Base-by-base conservation (phyloP, 1,140 invertebrate species). In the Anastatus disparis region DNA sequence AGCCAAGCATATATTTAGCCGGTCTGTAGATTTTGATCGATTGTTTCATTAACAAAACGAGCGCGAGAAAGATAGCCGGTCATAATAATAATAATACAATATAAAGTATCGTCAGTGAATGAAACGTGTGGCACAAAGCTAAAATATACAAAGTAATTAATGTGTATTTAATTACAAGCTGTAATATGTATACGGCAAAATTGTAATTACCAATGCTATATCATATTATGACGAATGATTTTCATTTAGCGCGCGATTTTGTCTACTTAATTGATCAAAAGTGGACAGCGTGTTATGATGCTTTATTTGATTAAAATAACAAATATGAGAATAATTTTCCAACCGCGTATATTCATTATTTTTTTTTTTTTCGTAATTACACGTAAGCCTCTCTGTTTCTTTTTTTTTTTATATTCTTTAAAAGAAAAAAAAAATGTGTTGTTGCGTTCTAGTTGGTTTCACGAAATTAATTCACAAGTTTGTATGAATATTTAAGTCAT, bases 241-340 rank as follows among this genome's bases (percentile, higher is more conserved):
- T 6, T 27, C 56, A 44, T 26, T 35, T 7, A n/a, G n/a, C n/a
- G n/a, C 22, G 22, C 31, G 38, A 66, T 65, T 65, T 65, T 66
- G 70, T 71, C 61, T 46, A n/a, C 53, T 66, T 67, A 61, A 67
- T 67, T 65, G 56, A 72, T 66, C 40, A 66, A 67, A 69, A 61
- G 20, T 53, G 46, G 13, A 35, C 13, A 27, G 44, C 20, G n/a
- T 42, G 53, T 40, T 22, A 15, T 7, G 38, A 58, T 46, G 20
- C 24, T 67, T 48, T 46, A 38, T 58, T 48, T 48, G 26, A 67
- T 56, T 55, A 44, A 62, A 46, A 6, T 22, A 40, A 17, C 20
- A 26, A 50, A 31, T 22, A 64, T 12, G 20, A 15, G 69, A 42
- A 66, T 77, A 55, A 65, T 38, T 6, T 10, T 35, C 31, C 10